These are phyloP conservation scores for Polypedilum vanderplanki DNA, from an alignment of 1,140 invertebrate species.

Conservation along the genomic window DNA sequence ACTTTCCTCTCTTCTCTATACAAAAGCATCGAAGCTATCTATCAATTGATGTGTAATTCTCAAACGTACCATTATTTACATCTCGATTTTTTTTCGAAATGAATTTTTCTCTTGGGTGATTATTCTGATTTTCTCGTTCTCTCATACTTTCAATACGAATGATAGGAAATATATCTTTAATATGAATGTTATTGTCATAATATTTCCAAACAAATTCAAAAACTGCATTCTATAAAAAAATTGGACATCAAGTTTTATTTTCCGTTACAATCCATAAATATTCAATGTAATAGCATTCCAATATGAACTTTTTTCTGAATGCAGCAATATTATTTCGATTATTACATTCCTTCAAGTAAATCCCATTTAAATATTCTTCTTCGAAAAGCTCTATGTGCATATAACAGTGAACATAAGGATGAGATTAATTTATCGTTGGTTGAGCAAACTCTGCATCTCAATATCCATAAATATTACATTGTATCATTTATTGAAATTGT, in stretches of 20 bases:
- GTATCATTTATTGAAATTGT: slow-evolving; percentile 1
- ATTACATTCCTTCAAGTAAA: background rate
- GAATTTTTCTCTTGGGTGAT: slow-evolving; percentile 1
- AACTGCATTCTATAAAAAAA: background rate
- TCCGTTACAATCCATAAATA: background rate
- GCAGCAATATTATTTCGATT: slow-evolving; percentile 8
- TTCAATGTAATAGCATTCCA: background rate
- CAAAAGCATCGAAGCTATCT: slow-evolving; percentile 7
- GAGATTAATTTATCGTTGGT: slow-evolving; percentile 13
- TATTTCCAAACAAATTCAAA: background rate
- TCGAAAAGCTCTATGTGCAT: background rate
- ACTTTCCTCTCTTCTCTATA: background rate
- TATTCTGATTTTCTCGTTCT: slow-evolving; percentile 1
- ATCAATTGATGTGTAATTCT: slow-evolving; percentile 19
- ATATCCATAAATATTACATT: slow-evolving; percentile 14
- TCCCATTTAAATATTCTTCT: background rate
- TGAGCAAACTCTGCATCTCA: background rate
- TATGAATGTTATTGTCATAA: background rate
- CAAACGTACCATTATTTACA: slow-evolving; percentile 12
- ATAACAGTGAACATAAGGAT: background rate
- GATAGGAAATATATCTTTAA: background rate
- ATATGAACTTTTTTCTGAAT: background rate
- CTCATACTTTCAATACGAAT: too few relatives aligned
- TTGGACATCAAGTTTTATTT: background rate
- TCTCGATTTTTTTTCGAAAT: background rate